Evolutionary conservation across 1,140 invertebrate species (phyloP).

Genomic region (Drosophila quadrilineata): DNA sequence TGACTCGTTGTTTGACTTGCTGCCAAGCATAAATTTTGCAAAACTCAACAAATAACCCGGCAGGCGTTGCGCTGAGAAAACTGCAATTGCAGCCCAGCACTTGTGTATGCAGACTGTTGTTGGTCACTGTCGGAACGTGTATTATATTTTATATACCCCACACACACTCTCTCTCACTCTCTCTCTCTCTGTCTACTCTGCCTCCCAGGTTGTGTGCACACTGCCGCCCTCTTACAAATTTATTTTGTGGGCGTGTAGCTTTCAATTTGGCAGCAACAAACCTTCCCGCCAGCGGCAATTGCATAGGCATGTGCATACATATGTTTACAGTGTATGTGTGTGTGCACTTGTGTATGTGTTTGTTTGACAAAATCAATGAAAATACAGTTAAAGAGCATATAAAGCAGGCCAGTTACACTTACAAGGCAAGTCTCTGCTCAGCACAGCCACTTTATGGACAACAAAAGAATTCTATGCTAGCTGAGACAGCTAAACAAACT

Average conservation of each 20-base stretch:
- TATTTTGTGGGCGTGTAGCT: conserved; percentile 74
- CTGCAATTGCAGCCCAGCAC: background rate
- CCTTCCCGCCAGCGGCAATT: conserved; percentile 55
- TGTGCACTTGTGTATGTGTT: conserved; percentile 26
- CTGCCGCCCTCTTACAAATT: conserved; percentile 52
- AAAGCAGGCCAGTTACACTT: conserved; percentile 47
- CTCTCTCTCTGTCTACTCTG: conserved; percentile 5
- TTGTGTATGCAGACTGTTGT: conserved; percentile 21
- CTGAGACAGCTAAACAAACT: no score
- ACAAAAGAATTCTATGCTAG: no score
- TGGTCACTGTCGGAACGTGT: conserved; percentile 54
- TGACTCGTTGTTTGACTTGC: conserved; percentile 78
- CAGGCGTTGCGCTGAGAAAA: conserved; percentile 16
- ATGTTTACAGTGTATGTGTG: conserved; percentile 3
- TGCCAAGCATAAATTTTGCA: conserved; percentile 76
- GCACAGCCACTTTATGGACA: conserved; percentile 18
- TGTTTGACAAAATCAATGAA: conserved; percentile 62
- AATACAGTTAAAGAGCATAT: conserved; percentile 62
- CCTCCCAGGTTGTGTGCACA: no score
- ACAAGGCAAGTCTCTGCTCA: conserved; percentile 20
- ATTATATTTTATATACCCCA: background rate
- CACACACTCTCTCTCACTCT: background rate
- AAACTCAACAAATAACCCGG: conserved; percentile 71
- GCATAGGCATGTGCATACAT: background rate
- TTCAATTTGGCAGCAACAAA: conserved; percentile 69